Conservation (phyloP, 2,888 invertebrate genomes). For the Eupeodes latifasciatus region DNA sequence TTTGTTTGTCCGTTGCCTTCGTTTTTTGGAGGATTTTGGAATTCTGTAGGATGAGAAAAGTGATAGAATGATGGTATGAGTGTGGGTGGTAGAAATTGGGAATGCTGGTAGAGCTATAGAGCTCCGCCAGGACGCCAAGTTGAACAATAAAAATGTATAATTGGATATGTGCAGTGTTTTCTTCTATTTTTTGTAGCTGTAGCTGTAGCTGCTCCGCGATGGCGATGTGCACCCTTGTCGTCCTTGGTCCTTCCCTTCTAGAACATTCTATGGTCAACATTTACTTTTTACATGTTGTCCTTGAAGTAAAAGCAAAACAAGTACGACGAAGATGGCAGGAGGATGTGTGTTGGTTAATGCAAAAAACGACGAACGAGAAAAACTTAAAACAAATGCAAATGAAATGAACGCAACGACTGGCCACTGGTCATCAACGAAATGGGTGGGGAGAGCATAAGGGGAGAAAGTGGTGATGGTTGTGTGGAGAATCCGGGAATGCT, state of each 20-base stretch:
- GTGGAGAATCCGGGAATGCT: constrained; percentile 48
- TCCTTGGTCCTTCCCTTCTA: constrained; percentile 37
- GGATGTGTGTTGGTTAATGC: constrained; percentile 72
- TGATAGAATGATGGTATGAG: constrained; percentile 56
- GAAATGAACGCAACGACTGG: constrained; percentile 76
- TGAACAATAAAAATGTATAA: constrained; percentile 77
- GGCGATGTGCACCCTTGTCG: constrained; percentile 57
- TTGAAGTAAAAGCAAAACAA: constrained; percentile 76
- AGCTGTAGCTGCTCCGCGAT: constrained; percentile 62
- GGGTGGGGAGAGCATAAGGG: constrained; percentile 10
- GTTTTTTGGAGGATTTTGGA: constrained; percentile 71
- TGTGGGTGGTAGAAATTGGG: constrained; percentile 17
- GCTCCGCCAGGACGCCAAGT: constrained; percentile 67
- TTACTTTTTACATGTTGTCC: constrained; percentile 76
- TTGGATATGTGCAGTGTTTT: constrained; percentile 76
- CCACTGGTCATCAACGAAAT: constrained; percentile 73
- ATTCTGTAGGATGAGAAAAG: constrained; percentile 68
- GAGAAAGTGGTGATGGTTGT: constrained; percentile 15
- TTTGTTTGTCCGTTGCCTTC: constrained; percentile 75
- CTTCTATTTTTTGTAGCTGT: constrained; percentile 65
- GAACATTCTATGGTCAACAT: constrained; percentile 70
- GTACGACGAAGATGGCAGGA: constrained; percentile 56
- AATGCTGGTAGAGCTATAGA: constrained; percentile 22
- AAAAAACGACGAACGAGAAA: constrained; percentile 66
- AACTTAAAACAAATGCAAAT: constrained; percentile 77